Percentiles rank a stretch among this genome's conserved stretches.
Evolutionary conservation across 2,113 vertebrate species (phyloP).

Genomic region (Syngnathus typhle): DNA sequence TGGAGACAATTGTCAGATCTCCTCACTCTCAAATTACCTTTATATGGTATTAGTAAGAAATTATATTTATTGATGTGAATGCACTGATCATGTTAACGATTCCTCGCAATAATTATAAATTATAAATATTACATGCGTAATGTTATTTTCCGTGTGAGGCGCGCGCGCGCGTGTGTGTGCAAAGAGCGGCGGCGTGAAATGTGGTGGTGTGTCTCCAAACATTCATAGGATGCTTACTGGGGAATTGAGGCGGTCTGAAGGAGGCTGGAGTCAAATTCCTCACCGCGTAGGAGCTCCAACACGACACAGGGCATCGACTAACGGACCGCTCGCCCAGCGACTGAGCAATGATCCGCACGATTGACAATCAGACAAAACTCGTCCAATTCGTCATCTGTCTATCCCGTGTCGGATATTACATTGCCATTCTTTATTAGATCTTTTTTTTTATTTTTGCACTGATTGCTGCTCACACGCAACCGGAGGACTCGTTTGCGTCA

Average conservation of each 20-base stretch:
- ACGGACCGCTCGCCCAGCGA: constrained; percentile 30
- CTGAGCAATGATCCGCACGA: constrained; percentile 1
- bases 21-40: no score
- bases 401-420: neutral
- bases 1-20: no score
- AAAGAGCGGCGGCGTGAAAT: neutral
- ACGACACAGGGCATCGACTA: constrained; percentile 42
- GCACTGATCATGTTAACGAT: no score
- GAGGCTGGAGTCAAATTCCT: constrained; percentile 68
- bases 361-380: neutral
- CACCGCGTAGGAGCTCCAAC: constrained; percentile 58
- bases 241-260: constrained; percentile 40
- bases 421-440: neutral
- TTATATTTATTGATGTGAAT: no score
- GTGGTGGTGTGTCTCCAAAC: constrained; percentile 5
- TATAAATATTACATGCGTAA: no score
- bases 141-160: no score
- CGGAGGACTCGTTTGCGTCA: neutral
- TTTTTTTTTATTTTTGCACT: neutral
- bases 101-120: no score
- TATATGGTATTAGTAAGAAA: no score
- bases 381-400: neutral
- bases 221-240: constrained; percentile 15
- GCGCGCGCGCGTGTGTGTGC: no score
- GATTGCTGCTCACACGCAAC: neutral